A percentile compares a stretch with the other conserved stretches of the same genome.
Evolutionary conservation across 2,113 vertebrate species (phyloP).

Genomic region (Climacteris rufus): DNA sequence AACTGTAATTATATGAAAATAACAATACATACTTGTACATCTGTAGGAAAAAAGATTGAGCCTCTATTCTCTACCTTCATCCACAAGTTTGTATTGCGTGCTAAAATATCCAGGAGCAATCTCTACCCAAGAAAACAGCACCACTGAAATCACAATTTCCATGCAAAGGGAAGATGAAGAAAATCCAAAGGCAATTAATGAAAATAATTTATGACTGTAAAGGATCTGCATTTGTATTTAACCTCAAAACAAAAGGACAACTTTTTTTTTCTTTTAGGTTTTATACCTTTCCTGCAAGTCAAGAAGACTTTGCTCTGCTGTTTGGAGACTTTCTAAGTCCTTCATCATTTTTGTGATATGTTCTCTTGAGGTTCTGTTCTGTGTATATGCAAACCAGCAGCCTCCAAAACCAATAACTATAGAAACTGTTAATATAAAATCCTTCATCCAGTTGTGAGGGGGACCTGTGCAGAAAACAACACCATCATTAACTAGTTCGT

Average conservation of each 20-base stretch:
- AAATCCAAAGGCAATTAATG: neutral
- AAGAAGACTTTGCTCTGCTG: conserved; percentile 90
- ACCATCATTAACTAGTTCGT: neutral
- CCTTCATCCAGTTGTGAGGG: conserved; percentile 97
- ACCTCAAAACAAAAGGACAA: neutral
- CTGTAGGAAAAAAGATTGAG: neutral
- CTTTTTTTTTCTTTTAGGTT: neutral
- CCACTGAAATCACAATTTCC: neutral
- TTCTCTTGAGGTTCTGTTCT: conserved; percentile 94
- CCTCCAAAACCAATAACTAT: conserved; percentile 96
- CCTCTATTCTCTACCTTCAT: neutral
- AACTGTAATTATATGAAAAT: neutral
- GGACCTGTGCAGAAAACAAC: conserved; percentile 77
- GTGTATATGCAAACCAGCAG: conserved; percentile 97
- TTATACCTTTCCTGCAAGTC: conserved; percentile 93
- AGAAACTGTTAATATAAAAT: conserved; percentile 93
- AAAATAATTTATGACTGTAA: neutral
- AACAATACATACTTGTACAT: neutral
- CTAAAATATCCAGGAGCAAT: neutral
- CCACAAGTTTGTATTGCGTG: neutral
- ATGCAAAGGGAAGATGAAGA: neutral
- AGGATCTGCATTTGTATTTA: neutral
- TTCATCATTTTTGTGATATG: conserved; percentile 98
- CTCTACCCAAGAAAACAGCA: neutral
- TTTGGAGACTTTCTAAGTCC: conserved; percentile 94